Evolutionary conservation across 2,888 invertebrate species (phyloP).

Genomic region (Philopedon plagiatum): DNA sequence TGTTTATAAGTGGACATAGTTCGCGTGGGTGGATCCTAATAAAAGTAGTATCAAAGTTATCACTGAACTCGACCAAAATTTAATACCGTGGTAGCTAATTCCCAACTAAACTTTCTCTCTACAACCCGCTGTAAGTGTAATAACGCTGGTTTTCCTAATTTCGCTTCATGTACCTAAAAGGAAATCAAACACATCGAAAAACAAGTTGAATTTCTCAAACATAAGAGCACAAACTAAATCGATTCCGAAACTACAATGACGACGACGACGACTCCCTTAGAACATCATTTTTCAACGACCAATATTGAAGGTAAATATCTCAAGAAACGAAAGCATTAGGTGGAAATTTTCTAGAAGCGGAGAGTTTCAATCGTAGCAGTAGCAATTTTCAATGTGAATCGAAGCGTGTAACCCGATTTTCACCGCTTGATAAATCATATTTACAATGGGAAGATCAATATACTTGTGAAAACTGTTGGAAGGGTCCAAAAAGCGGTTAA

Average conservation of each 20-base stretch:
- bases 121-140: no score
- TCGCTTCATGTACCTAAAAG: no score
- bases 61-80: no score
- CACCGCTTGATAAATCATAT: conserved; percentile 64
- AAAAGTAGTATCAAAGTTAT: no score
- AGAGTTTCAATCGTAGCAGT: conserved; percentile 49
- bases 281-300: conserved; percentile 23
- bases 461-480: conserved; percentile 41
- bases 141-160: no score
- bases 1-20: no score
- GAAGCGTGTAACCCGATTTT: conserved; percentile 62
- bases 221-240: neutral
- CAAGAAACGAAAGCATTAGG: conserved; percentile 24
- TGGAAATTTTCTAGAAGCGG: conserved; percentile 21
- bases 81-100: no score
- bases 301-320: conserved; percentile 22
- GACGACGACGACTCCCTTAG: conserved; percentile 13
- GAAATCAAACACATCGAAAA: no score
- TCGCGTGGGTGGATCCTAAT: no score
- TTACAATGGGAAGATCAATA: conserved; percentile 56
- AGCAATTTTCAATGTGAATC: conserved; percentile 61
- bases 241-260: neutral
- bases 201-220: neutral
- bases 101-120: no score
- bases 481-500: conserved; percentile 23